Percentiles rank a stretch among this genome's conserved stretches.
Evolutionary conservation across 1,140 invertebrate species (phyloP).

Genomic region (Formica selysi): DNA sequence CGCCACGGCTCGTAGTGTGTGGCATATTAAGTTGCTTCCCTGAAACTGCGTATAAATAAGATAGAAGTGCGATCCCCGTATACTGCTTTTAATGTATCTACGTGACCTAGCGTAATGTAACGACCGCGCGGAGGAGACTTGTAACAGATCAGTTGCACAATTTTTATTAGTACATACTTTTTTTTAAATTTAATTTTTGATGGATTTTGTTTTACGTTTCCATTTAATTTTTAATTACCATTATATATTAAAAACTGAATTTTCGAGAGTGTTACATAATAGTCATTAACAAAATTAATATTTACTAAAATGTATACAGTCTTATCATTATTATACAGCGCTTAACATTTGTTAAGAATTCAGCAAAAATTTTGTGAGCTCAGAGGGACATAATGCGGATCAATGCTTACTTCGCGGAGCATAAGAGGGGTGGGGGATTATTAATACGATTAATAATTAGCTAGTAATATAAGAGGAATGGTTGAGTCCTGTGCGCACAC

Average conservation of each 20-base stretch:
- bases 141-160: conserved; percentile 20
- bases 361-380: neutral
- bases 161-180: neutral
- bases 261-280: neutral
- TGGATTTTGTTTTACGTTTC: neutral
- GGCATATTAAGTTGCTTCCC: conserved; percentile 60
- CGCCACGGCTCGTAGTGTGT: conserved; percentile 24
- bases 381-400: neutral
- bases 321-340: neutral
- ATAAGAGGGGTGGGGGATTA: conserved; percentile 12
- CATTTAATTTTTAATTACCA: neutral
- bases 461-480: conserved; percentile 59
- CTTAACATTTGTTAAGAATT: conserved; percentile 7
- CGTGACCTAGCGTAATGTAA: conserved; percentile 47
- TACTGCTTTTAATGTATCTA: conserved; percentile 50
- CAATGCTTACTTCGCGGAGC: neutral
- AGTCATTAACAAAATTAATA: neutral
- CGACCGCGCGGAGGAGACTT: conserved; percentile 20
- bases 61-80: conserved; percentile 39
- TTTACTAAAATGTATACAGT: neutral
- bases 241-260: neutral
- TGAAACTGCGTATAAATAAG: conserved; percentile 54
- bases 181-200: neutral
- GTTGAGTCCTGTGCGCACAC: conserved; percentile 74
- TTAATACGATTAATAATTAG: conserved; percentile 76